Conservation (phyloP, 2,888 invertebrate genomes). For the Dynastes grantii region DNA sequence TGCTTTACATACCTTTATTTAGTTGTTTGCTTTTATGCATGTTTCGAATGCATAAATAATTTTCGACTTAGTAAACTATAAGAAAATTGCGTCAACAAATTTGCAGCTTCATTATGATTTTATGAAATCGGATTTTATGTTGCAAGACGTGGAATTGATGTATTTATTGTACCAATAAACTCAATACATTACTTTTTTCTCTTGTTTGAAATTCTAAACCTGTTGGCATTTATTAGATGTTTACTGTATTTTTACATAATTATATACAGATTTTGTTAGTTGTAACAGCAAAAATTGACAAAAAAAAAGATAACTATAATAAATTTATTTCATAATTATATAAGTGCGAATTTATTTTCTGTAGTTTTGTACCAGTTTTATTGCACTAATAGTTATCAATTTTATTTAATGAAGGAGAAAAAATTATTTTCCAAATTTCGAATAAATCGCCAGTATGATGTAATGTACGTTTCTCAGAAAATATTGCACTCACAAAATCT, state of each 20-base stretch:
- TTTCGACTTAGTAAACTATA: conserved; percentile 19
- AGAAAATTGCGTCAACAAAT: conserved; percentile 10
- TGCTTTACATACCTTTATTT: conserved; percentile 20
- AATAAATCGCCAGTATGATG: no score
- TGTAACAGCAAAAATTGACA: conserved; percentile 4
- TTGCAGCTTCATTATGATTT: conserved; percentile 6
- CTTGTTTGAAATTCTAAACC: conserved; percentile 23
- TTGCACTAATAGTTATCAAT: no score
- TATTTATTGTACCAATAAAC: conserved; percentile 46
- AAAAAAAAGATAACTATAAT: conserved; percentile 18
- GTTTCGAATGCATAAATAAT: conserved; percentile 10
- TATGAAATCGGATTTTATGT: conserved; percentile 23
- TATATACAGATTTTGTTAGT: conserved; percentile 20
- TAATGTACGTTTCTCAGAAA: no score
- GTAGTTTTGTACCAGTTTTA: neutral
- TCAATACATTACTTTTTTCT: conserved; percentile 30
- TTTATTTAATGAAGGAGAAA: no score
- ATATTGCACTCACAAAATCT: no score
- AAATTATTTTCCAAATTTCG: no score
- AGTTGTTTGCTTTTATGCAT: conserved; percentile 26
- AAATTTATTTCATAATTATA: conserved; percentile 23
- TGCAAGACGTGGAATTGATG: conserved; percentile 42
- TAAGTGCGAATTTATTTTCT: conserved; percentile 5
- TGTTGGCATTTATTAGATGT: conserved; percentile 31
- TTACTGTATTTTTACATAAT: conserved; percentile 24